phyloP scores from a whole-genome alignment of 2,113 vertebrate genomes.

The Leucopsar rothschildi region DNA sequence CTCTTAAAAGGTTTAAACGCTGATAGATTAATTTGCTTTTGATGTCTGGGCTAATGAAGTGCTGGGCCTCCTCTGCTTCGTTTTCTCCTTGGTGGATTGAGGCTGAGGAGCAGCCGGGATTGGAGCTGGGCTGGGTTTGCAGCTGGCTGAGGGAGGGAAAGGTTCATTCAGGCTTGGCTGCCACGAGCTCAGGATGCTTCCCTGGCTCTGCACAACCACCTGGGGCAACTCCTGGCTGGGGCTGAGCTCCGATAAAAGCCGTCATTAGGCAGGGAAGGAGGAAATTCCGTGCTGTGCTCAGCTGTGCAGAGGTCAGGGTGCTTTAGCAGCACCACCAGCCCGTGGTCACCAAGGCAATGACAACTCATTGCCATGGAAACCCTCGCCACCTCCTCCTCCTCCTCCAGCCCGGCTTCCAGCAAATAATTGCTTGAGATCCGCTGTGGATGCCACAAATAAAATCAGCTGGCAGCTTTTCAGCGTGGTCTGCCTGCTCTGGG shows the following conservation, averaged over 20 bases:
- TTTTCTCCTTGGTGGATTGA: background rate
- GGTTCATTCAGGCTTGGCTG: background rate
- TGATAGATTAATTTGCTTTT: background rate
- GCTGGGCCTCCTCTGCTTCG: background rate
- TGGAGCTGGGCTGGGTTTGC: background rate
- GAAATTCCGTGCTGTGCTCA: background rate
- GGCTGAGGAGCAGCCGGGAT: background rate
- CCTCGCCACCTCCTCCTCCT: background rate
- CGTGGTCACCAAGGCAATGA: conserved; percentile 28
- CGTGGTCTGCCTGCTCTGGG: accelerated
- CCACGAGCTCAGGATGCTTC: background rate
- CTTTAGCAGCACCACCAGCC: background rate
- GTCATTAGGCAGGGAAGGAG: background rate
- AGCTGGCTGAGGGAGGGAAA: background rate
- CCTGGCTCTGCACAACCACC: background rate
- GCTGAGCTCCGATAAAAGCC: background rate
- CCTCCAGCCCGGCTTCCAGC: background rate
- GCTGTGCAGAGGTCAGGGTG: background rate
- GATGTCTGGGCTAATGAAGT: background rate
- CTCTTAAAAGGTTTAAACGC: background rate
- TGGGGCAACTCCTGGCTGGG: background rate
- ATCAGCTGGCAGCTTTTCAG: background rate
- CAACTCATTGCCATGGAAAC: conserved; percentile 55
- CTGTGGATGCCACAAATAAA: background rate
- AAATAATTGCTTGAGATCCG: background rate